Percentiles rank a stretch among this genome's conserved stretches.
Evolutionary conservation across 2,113 vertebrate genomes (phyloP).

Genomic region (Serilophus lunatus): DNA sequence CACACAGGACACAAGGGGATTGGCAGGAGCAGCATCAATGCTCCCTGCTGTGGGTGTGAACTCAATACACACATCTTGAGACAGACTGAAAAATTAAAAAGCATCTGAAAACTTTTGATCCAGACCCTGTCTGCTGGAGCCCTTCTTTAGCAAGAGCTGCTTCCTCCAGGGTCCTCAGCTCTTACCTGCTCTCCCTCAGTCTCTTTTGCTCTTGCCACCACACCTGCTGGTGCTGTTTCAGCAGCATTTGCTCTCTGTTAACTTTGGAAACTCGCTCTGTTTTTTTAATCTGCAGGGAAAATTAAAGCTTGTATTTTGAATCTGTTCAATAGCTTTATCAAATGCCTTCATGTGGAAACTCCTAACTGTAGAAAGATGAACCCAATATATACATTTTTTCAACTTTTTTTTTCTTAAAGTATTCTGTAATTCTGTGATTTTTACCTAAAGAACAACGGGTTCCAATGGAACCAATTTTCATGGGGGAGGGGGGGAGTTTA

Average conservation of each 20-base stretch:
- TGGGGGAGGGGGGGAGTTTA: background rate
- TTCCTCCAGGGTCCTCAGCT: background rate
- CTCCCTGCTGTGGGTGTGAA: background rate
- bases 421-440: too few relatives aligned
- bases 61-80: accelerated
- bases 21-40: accelerated
- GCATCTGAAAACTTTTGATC: background rate
- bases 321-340: background rate
- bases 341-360: background rate
- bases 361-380: background rate
- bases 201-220: constrained; percentile 85
- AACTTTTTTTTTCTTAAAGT: background rate
- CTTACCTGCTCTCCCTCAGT: constrained; percentile 82
- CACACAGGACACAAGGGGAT: too few relatives aligned
- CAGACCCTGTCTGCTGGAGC: background rate
- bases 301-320: background rate
- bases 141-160: background rate
- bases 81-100: background rate
- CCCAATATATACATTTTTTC: background rate
- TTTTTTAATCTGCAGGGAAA: constrained; percentile 80
- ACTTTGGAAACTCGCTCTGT: constrained; percentile 77
- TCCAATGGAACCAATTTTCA: background rate
- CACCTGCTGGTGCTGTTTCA: constrained; percentile 86
- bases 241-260: constrained; percentile 81
- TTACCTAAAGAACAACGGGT: background rate